Conservation (phyloP, 2,888 invertebrate genomes). For the Flexamia atlantica region DNA sequence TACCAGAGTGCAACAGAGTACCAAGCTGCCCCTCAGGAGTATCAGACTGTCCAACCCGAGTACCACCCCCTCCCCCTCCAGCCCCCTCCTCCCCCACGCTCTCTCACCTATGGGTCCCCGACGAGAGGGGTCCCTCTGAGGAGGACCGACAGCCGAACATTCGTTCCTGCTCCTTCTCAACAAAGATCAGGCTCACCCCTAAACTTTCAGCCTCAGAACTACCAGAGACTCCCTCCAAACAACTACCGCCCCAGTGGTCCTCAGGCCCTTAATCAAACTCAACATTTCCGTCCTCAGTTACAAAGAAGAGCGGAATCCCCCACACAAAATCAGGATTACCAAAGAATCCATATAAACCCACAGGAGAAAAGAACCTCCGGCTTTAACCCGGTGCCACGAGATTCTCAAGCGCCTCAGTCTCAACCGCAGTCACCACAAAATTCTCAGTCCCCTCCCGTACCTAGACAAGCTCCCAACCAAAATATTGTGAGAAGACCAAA, state of each 20-base stretch:
- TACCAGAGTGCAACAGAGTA: constrained; percentile 45
- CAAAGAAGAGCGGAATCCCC: constrained; percentile 42
- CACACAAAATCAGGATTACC: constrained; percentile 44
- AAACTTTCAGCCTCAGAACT: constrained; percentile 64
- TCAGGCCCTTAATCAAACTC: constrained; percentile 42
- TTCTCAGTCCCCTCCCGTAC: constrained; percentile 62
- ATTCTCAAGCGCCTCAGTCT: constrained; percentile 53
- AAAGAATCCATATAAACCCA: constrained; percentile 33
- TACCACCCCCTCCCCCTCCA: constrained; percentile 31
- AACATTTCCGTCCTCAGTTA: constrained; percentile 47
- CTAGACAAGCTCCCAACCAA: constrained; percentile 59
- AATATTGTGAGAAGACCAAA: constrained; percentile 66
- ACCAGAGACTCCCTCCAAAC: constrained; percentile 52
- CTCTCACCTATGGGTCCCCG: constrained; percentile 49
- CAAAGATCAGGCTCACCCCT: constrained; percentile 52
- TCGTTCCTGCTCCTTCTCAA: constrained; percentile 61
- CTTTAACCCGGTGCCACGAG: constrained; percentile 61
- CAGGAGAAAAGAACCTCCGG: constrained; percentile 72
- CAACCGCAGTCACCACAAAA: constrained; percentile 72
- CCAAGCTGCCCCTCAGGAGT: constrained; percentile 17
- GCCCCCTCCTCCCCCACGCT: constrained; percentile 35
- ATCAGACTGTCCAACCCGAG: constrained; percentile 50
- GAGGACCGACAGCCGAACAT: constrained; percentile 63
- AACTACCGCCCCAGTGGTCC: constrained; percentile 48
- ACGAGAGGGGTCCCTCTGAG: constrained; percentile 59